Evolutionary conservation across 2,888 invertebrate species (phyloP), one percentile per base, ranked within the genome.

Genomic region (Sinopyrophorus schimmeli): DNA sequence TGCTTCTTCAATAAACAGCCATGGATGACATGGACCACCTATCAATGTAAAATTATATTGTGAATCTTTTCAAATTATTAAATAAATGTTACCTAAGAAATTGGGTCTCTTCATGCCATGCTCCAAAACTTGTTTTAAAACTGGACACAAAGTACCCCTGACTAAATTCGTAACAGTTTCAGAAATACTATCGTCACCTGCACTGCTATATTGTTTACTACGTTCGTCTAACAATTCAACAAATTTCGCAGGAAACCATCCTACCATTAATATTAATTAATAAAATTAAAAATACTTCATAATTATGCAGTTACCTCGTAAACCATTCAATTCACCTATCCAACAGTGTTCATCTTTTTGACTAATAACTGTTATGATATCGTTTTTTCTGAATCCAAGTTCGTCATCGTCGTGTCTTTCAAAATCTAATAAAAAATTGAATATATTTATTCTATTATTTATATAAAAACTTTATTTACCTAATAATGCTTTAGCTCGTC

Each of bases 331-430:
- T 73, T 98, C 97, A 3, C 97, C 97, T 58, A 97, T 89, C 97
- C 97, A 98, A 72, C 97, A 98, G 71, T 98, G 96, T 68, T 98
- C 97, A 76, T 98, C 97, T 72, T 93, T 92, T 69, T 94, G 94
- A 67, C 94, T 96, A 15, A 97, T 86, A 28, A 99, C 92, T 38
- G 95, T 98, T 42, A 99, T 96, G 23, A 99, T 92, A 74, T 99
- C 98, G 77, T 99, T 98, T 74, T 95, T 97, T 39, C 96, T 82
- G 74, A 99, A 99, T 5, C 98, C 98, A 41, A 99, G 75, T 74
- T 99, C 99, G 77, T 99, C 98, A 59, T 97, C 97, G 75, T 97
- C 97, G 68, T 95, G 90, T 55, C 97, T 80, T 74, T 98, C 97
- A 77, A 99, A 99, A 77, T 98, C 97, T 82, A 58, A 18, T 66